Base-by-base conservation (phyloP, 2,888 invertebrate species). In the Megastigmus dorsalis region DNA sequence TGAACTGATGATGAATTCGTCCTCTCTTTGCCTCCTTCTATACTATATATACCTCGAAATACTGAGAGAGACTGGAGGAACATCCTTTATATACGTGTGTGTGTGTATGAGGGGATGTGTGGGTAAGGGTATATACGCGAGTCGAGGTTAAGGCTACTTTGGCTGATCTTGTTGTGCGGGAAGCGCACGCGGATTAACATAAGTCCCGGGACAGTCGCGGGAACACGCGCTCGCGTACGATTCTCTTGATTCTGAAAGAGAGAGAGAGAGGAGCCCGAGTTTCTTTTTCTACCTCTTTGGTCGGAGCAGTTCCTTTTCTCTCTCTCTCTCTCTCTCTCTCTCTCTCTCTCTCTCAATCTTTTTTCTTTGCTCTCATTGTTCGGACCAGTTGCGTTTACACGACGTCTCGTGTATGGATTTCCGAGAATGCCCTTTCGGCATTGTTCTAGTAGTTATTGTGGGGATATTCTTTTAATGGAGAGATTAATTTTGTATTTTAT, bases 1-100 rank as follows among this genome's bases (percentile, higher is more conserved):
- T 81, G 85, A 81, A 84, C 85, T 82, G 84, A 85, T 86, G 86
- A 86, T 85, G 84, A 86, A 87, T 87, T 84, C 82, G 79, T 77
- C 82, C 83, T 69, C 20, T 78, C 75, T 10, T 5, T 18, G 10
- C 60, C 43, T 52, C 50, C 26, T 57, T 33, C n/a, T n/a, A n/a
- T n/a, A n/a, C n/a, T n/a, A n/a, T n/a, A n/a, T n/a, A n/a, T n/a
- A n/a, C n/a, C n/a, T n/a, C n/a, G n/a, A n/a, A n/a, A n/a, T n/a
- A n/a, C n/a, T n/a, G n/a, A n/a, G n/a, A n/a, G n/a, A n/a, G n/a
- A n/a, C n/a, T n/a, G n/a, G n/a, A n/a, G n/a, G n/a, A n/a, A n/a
- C n/a, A n/a, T n/a, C n/a, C n/a, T n/a, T n/a, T n/a, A n/a, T n/a
- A n/a, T n/a, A n/a, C n/a, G n/a, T n/a, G n/a, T n/a, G n/a, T n/a